Base-by-base conservation (phyloP, 1,140 invertebrate genomes). In the Ips typographus region DNA sequence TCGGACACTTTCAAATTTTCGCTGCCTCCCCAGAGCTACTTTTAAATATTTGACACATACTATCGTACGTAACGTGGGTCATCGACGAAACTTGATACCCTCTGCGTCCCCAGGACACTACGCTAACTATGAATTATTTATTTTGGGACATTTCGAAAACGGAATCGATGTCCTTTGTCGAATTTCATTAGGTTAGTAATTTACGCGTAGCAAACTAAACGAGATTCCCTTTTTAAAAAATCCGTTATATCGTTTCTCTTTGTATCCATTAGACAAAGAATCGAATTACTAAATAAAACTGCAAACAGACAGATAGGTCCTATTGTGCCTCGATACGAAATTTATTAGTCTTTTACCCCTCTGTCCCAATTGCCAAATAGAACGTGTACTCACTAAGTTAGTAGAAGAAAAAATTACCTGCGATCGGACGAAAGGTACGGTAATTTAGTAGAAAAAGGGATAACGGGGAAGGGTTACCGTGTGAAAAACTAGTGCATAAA, bases 11-110 rank as follows among this genome's bases (percentile, higher is more conserved):
- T 79, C 71, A 73, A 80, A 80, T 77, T 80, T 79, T 77, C 77
- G 75, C 75, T 76, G 79, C 63, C 68, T 77, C 79, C 78, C 67
- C 49, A 69, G 78, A 76, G 79, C 78, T 77, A 76, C 79, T 75
- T 78, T 79, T 78, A 80, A 80, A 80, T 80, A 80, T 80, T 80
- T 80, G 79, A 80, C 79, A 80, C 79, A 79, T 80, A 77, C 72
- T 80, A 80, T 79, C 78, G n/a, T 75, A 76, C 75, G 71, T 72
- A 73, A 80, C 76, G 77, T 78, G 79, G 79, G 79, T 80, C 79
- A 80, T 79, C 74, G 61, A 44, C 40, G 76, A 74, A 79, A 79
- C 71, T 72, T 73, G 79, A 80, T 79, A 78, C 71, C 65, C 72
- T 65, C 72, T 22, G 22, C 0, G 22, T 22, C 22, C 43, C 49